Conservation (phyloP, 1,140 invertebrate species). For the Atta colombica region DNA sequence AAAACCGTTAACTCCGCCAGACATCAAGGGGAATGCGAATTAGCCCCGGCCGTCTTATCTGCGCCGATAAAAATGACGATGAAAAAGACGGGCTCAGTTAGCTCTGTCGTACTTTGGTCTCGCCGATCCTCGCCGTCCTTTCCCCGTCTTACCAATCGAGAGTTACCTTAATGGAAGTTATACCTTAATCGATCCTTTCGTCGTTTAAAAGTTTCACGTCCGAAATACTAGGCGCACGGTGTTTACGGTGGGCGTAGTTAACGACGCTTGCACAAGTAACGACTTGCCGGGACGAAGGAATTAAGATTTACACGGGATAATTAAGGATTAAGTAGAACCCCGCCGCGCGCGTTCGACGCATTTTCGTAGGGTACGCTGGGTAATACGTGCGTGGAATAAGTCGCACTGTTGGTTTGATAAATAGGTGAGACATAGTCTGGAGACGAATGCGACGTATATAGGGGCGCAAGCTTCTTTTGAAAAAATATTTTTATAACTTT, state of each 20-base stretch:
- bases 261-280: constrained; percentile 51
- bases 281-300: constrained; percentile 59
- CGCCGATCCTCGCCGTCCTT: neutral
- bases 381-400: constrained; percentile 57
- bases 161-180: constrained; percentile 66
- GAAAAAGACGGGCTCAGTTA: constrained; percentile 60
- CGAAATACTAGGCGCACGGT: constrained; percentile 38
- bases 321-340: constrained; percentile 57
- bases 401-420: constrained; percentile 51
- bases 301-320: constrained; percentile 64
- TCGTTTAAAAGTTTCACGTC: constrained; percentile 71
- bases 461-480: neutral
- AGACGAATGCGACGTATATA: constrained; percentile 41
- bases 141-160: constrained; percentile 10
- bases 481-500: constrained; percentile 49
- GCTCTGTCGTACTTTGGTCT: constrained; percentile 8
- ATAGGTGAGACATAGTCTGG: constrained; percentile 49
- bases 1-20: constrained; percentile 85
- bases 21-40: constrained; percentile 86
- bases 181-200: constrained; percentile 70
- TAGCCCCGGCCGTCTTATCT: constrained; percentile 81
- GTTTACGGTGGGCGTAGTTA: constrained; percentile 45
- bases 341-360: constrained; percentile 39
- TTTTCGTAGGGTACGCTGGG: constrained; percentile 41
- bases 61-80: constrained; percentile 78